Evolutionary conservation across 2,113 vertebrate species (phyloP), one percentile per base, ranked within the genome.

Genomic region (Colaptes auratus): DNA sequence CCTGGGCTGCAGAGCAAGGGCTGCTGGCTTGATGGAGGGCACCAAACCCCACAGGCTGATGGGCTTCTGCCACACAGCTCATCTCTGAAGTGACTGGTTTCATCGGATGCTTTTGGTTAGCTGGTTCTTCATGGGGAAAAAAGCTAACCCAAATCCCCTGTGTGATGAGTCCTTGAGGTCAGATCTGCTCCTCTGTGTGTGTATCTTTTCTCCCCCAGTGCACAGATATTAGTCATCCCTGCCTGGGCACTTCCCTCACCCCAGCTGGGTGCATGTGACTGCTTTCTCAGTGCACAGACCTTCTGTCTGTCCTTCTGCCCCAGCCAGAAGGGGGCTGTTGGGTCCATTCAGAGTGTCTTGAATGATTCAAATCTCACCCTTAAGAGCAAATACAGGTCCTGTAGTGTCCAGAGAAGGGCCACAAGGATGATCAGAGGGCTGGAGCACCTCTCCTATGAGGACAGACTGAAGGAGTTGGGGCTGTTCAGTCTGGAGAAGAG

Each of bases 71-170:
- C 6, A 39, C 2, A 0, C 28, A 75, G 60, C 72, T 86, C 39
- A 23, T 33, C 7, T 69, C 75, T 82, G 76, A 39, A 83, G 42
- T 65, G 48, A 36, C 35, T 89, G 80, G 27, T 79, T 76, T 67
- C 25, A 46, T 86, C 31, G 76, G 42, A 23, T 42, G 58, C 79
- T 95, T 80, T 74, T 36, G 52, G 60, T 60, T 89, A 76, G 55
- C 15, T 66, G 63, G 10, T 44, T 87, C 71, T 85, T 87, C 44
- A 10, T 0, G 36, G 48, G 36, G 48, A 3, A 46, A 12, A 8
- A 4, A 2, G 48, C 48, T 21, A 7, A 19, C 1, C 8, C 46
- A 7, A 67, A 67, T 11, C 19, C 64, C 1, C 0, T 31, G 15
- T 86, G 72, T 76, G 59, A 59, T 80, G 69, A 80, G 63, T 55